A percentile compares a stretch with the other conserved stretches of the same genome.
Conservation (phyloP, 2,797 vertebrate species). For the Alauda arvensis region DNA sequence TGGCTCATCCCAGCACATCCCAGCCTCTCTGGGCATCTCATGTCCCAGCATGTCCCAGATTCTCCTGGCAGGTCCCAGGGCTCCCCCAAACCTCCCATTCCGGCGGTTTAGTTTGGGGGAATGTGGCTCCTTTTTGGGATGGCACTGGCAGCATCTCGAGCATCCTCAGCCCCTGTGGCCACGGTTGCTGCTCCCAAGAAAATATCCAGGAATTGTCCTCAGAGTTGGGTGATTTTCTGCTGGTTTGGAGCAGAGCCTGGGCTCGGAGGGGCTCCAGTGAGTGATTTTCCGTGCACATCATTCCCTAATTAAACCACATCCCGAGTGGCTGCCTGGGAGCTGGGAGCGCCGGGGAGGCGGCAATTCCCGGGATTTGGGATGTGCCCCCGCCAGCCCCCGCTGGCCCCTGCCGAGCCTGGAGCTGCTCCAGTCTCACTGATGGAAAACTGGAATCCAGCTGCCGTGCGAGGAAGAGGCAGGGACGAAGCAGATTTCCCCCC, state of each 20-base stretch:
- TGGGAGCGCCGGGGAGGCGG: neutral
- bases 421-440: accelerated
- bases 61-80: neutral
- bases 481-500: neutral
- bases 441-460: accelerated
- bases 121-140: neutral
- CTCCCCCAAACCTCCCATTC: neutral
- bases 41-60: neutral
- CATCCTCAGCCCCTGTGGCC: accelerated
- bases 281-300: neutral
- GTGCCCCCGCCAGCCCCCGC: neutral
- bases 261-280: accelerated
- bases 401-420: neutral
- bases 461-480: accelerated
- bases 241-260: neutral
- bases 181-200: neutral
- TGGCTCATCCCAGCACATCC: neutral
- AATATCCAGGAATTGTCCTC: neutral
- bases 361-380: neutral
- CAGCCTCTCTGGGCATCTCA: neutral
- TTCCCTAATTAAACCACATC: neutral
- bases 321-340: neutral
- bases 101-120: neutral
- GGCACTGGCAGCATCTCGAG: neutral
- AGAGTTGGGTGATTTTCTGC: neutral